Evolutionary conservation across 92 coral and sea anemone genomes (phyloP).

Genomic region (Epizoanthus illoricatus): DNA sequence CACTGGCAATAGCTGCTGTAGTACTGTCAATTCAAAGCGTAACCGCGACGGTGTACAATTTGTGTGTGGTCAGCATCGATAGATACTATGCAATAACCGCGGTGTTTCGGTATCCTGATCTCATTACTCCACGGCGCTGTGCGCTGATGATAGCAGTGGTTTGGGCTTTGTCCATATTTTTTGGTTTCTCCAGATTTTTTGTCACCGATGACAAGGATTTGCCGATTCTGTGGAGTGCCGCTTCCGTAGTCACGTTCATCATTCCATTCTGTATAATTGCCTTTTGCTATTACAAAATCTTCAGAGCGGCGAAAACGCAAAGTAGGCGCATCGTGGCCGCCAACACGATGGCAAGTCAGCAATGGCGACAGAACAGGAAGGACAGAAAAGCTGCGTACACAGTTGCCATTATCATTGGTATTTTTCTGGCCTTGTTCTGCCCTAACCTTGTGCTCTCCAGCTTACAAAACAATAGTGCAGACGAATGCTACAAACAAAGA

Average conservation of each 20-base stretch:
- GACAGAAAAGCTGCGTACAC: slow-evolving; percentile 36
- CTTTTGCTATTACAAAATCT: slow-evolving; percentile 78
- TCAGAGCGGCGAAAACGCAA: slow-evolving; percentile 63
- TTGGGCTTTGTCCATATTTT: slow-evolving; percentile 68
- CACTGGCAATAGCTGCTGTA: slow-evolving; percentile 65
- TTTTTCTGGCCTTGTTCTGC: slow-evolving; percentile 29
- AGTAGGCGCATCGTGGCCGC: slow-evolving; percentile 63
- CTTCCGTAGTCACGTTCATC: slow-evolving; percentile 68
- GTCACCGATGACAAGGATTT: slow-evolving; percentile 62
- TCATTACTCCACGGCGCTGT: slow-evolving; percentile 63
- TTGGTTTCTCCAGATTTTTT: slow-evolving; percentile 61
- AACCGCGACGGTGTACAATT: slow-evolving; percentile 63
- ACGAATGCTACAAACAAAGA: slow-evolving; percentile 33
- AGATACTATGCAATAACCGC: slow-evolving; percentile 67
- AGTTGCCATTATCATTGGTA: slow-evolving; percentile 28
- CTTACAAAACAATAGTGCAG: slow-evolving; percentile 25
- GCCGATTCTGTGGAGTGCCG: slow-evolving; percentile 75
- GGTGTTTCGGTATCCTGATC: slow-evolving; percentile 52
- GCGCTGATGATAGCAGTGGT: slow-evolving; percentile 37
- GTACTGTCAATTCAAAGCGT: slow-evolving; percentile 67
- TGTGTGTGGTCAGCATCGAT: slow-evolving; percentile 72
- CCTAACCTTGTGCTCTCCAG: slow-evolving; percentile 40
- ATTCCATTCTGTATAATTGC: slow-evolving; percentile 73
- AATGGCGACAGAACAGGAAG: slow-evolving; percentile 11
- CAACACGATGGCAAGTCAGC: slow-evolving; percentile 7